Percentiles rank a stretch among this genome's conserved stretches.
Conservation (phyloP, 2,888 invertebrate genomes). For the Conomelus anceps region DNA sequence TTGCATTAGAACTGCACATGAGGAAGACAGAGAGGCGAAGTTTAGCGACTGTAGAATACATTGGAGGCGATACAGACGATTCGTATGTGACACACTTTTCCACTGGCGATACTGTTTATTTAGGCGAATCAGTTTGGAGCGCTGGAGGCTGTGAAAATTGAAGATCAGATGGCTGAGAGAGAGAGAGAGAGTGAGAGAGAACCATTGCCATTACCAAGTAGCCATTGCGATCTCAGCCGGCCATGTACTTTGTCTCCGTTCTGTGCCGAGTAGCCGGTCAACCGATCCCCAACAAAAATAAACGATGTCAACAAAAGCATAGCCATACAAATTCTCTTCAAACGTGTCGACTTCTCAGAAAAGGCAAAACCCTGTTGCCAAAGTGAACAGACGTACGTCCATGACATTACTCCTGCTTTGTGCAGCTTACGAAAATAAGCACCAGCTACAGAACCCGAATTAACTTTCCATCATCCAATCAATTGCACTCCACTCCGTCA, state of each 20-base stretch:
- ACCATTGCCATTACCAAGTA: no score
- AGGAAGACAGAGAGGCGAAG: background rate
- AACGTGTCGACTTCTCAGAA: background rate
- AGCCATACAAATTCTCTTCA: background rate
- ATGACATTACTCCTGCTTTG: background rate
- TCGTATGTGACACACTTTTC: background rate
- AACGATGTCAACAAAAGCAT: background rate
- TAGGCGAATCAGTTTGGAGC: background rate
- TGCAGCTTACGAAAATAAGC: background rate
- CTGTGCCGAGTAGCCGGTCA: background rate
- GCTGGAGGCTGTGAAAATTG: background rate
- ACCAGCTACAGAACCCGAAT: background rate
- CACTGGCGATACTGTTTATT: background rate
- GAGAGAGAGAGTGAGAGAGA: background rate
- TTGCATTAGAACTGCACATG: background rate
- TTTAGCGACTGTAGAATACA: background rate
- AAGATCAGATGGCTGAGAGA: background rate
- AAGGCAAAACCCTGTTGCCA: background rate
- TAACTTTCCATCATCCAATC: background rate
- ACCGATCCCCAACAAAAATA: background rate
- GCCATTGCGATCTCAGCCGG: no score
- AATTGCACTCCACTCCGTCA: background rate
- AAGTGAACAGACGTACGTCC: background rate
- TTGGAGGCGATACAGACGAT: background rate
- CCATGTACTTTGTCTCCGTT: background rate